These are phyloP conservation scores for Trichogramma pretiosum DNA, from an alignment of 1,140 invertebrate species.

Conservation along the genomic window DNA sequence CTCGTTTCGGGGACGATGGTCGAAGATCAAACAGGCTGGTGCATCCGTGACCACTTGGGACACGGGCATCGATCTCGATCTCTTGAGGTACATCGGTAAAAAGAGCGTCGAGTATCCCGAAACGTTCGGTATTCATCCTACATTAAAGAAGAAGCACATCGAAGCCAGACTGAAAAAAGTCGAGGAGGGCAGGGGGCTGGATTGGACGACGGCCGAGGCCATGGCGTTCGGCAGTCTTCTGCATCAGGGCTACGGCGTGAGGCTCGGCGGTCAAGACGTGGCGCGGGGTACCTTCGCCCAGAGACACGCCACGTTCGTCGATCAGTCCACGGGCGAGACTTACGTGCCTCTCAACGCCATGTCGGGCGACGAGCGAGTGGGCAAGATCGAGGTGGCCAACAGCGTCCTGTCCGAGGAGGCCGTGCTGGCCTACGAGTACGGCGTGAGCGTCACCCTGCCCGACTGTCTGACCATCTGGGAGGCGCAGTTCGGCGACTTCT, in stretches of 20 bases:
- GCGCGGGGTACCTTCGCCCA: slow-evolving; percentile 95
- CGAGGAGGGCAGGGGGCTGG: slow-evolving; percentile 56
- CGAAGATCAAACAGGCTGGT: slow-evolving; percentile 59
- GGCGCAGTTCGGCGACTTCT: slow-evolving; percentile 97
- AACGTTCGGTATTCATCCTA: slow-evolving; percentile 80
- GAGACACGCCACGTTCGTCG: slow-evolving; percentile 87
- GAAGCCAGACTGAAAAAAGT: slow-evolving; percentile 63
- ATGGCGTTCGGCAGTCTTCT: slow-evolving; percentile 74
- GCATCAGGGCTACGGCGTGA: slow-evolving; percentile 74
- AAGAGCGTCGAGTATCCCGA: slow-evolving; percentile 73
- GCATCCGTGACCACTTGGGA: slow-evolving; percentile 75
- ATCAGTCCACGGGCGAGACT: slow-evolving; percentile 65
- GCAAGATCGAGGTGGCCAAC: slow-evolving; percentile 78
- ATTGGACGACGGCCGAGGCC: slow-evolving; percentile 94
- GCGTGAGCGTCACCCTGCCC: slow-evolving; percentile 64
- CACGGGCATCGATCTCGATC: slow-evolving; percentile 69
- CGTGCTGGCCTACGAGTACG: slow-evolving; percentile 93
- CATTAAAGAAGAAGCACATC: slow-evolving; percentile 73
- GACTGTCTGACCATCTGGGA: slow-evolving; percentile 90
- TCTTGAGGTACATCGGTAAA: slow-evolving; percentile 69
- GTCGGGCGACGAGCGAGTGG: slow-evolving; percentile 53
- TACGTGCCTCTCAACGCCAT: slow-evolving; percentile 85
- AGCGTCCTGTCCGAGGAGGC: slow-evolving; percentile 94
- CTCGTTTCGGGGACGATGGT: slow-evolving; percentile 74
- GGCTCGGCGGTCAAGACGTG: slow-evolving; percentile 94